phyloP scores from a whole-genome alignment of 2,797 vertebrate genomes.

The Gymnoscopelus microlampas region DNA sequence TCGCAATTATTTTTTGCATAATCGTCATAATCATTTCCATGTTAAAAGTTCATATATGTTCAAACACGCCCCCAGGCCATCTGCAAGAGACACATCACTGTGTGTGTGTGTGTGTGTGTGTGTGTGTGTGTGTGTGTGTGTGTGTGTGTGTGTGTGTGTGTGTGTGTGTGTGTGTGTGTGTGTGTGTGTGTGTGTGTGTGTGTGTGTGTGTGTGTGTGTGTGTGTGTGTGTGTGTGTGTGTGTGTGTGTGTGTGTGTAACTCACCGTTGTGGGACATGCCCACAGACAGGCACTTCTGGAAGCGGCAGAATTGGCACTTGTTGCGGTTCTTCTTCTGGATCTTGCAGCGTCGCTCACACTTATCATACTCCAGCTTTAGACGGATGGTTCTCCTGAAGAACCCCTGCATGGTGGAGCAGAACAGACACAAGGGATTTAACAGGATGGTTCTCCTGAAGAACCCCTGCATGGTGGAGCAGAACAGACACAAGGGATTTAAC shows the following conservation, averaged over 20 bases:
- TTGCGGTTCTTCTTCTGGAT: conserved; percentile 98
- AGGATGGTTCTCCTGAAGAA: conserved; percentile 94
- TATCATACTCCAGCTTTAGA: conserved; percentile 93
- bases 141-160: background rate
- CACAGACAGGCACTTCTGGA: conserved; percentile 97
- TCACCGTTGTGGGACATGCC: conserved; percentile 99
- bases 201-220: background rate
- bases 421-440: background rate
- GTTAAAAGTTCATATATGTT: too few relatives aligned
- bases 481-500: background rate
- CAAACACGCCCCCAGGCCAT: too few relatives aligned
- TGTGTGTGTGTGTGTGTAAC: conserved; percentile 35
- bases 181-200: conserved; percentile 7
- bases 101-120: background rate
- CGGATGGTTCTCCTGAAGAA: conserved; percentile 96
- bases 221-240: background rate
- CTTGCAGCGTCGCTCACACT: conserved; percentile 93
- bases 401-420: conserved; percentile 76
- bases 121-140: background rate
- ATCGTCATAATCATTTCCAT: too few relatives aligned
- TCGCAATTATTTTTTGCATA: too few relatives aligned
- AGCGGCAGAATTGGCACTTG: conserved; percentile 98
- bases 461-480: conserved; percentile 76
- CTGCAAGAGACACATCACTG: too few relatives aligned
- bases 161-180: background rate